Evolutionary conservation across 2,888 invertebrate genomes (phyloP).

Genomic region (Drosophila kuntzei): DNA sequence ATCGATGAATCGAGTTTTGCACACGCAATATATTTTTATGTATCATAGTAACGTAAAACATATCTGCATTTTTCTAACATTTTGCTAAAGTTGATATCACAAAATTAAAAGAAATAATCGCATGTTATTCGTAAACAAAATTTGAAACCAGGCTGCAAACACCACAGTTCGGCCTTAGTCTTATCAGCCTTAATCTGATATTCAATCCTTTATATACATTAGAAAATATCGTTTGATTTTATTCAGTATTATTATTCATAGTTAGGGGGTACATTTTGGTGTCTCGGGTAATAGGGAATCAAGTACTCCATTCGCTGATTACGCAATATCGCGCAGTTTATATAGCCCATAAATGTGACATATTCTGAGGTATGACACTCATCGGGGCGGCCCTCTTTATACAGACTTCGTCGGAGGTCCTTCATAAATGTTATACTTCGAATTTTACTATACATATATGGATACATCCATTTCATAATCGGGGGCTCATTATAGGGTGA

Average conservation of each 20-base stretch:
- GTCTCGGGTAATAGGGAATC: conserved; percentile 30
- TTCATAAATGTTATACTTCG: neutral
- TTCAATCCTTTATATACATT: too few species aligned
- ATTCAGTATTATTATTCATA: neutral
- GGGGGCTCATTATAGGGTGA: conserved; percentile 22
- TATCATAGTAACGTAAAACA: too few species aligned
- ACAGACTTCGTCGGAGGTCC: conserved; percentile 3
- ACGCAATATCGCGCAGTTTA: conserved; percentile 15
- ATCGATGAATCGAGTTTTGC: neutral
- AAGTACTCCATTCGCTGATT: conserved; percentile 35
- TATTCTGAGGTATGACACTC: conserved; percentile 20
- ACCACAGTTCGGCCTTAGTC: too few species aligned
- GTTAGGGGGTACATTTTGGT: conserved; percentile 2
- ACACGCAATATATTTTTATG: too few species aligned
- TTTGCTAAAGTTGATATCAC: too few species aligned
- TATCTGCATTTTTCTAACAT: too few species aligned
- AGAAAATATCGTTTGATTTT: neutral
- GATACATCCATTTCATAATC: neutral
- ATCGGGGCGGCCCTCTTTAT: neutral
- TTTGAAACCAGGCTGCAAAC: too few species aligned
- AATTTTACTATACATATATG: neutral
- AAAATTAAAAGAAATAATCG: too few species aligned
- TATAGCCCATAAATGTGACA: neutral
- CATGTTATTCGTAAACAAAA: too few species aligned
- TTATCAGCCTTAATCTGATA: too few species aligned